Percentiles rank a stretch among this genome's conserved stretches.
phyloP scores from a whole-genome alignment of 2,113 vertebrate species.

The Paradoxurus hermaphroditus region DNA sequence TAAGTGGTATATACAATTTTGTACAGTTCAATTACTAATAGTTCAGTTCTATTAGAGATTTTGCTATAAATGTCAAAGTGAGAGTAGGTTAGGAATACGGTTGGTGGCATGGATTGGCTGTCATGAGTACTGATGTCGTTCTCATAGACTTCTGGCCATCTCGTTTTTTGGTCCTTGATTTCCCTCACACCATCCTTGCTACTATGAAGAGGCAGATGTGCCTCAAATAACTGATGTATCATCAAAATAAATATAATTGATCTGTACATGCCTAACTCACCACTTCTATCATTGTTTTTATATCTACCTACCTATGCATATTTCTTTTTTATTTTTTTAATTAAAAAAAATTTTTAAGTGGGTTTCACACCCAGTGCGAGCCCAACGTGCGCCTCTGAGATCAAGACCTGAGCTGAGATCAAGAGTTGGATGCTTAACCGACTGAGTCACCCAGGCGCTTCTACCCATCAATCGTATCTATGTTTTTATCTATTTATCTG shows the following conservation, averaged over 20 bases:
- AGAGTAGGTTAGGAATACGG: background rate
- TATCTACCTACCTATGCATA: background rate
- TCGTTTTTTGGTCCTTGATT: background rate
- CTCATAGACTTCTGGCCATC: background rate
- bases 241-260: background rate
- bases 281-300: background rate
- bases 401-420: too few relatives aligned
- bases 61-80: background rate
- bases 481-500: background rate
- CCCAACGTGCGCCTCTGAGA: too few relatives aligned
- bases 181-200: background rate
- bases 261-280: background rate
- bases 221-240: background rate
- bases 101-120: background rate
- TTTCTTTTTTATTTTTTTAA: background rate
- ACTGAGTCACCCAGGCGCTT: too few relatives aligned
- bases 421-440: too few relatives aligned
- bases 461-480: background rate
- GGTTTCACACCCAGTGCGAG: too few relatives aligned
- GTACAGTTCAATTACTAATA: slow-evolving; percentile 71
- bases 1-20: slow-evolving; percentile 80
- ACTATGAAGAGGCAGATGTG: background rate
- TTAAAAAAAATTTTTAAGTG: too few relatives aligned
- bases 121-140: background rate
- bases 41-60: background rate